These are phyloP conservation scores for Poeciliopsis prolifica DNA, from an alignment of 2,113 vertebrate genomes.

Conservation along the genomic window DNA sequence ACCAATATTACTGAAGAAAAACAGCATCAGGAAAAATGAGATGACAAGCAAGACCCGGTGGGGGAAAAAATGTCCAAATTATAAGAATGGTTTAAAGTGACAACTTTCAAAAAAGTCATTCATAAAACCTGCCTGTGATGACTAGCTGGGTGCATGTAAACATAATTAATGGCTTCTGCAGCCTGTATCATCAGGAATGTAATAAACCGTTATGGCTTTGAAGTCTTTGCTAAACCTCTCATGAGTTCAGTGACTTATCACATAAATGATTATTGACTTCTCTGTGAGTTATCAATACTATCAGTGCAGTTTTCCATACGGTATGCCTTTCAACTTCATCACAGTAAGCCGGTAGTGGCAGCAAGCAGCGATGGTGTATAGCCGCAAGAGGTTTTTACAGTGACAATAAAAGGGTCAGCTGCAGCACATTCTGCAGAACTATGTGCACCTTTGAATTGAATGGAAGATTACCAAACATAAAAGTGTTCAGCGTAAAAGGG, in stretches of 20 bases:
- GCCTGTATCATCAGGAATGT: conserved; percentile 61
- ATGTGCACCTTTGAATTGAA: conserved; percentile 18
- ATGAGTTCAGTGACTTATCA: conserved; percentile 68
- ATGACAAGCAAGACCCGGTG: conserved; percentile 36
- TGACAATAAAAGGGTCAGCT: conserved; percentile 21
- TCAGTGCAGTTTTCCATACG: conserved; percentile 67
- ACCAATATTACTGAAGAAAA: conserved; percentile 38
- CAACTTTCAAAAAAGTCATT: conserved; percentile 57
- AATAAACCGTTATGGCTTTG: conserved; percentile 50
- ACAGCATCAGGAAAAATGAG: conserved; percentile 41
- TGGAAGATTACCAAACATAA: conserved; percentile 25
- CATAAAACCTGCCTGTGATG: conserved; percentile 30
- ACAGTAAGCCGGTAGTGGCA: conserved; percentile 54
- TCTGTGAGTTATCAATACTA: conserved; percentile 61
- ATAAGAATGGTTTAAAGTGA: conserved; percentile 61
- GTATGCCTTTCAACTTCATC: conserved; percentile 63
- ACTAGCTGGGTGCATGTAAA: conserved; percentile 60
- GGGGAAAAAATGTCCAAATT: conserved; percentile 28
- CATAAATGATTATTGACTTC: conserved; percentile 72
- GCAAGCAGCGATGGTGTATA: conserved; percentile 18
- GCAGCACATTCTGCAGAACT: conserved; percentile 12
- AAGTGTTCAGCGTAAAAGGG: conserved; percentile 10
- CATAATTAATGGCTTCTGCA: conserved; percentile 57
- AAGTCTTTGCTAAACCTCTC: conserved; percentile 51
- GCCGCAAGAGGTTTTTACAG: conserved; percentile 16